Evolutionary conservation across 92 coral and sea anemone genomes (phyloP).

Genomic region (Epizoanthus ramosus): DNA sequence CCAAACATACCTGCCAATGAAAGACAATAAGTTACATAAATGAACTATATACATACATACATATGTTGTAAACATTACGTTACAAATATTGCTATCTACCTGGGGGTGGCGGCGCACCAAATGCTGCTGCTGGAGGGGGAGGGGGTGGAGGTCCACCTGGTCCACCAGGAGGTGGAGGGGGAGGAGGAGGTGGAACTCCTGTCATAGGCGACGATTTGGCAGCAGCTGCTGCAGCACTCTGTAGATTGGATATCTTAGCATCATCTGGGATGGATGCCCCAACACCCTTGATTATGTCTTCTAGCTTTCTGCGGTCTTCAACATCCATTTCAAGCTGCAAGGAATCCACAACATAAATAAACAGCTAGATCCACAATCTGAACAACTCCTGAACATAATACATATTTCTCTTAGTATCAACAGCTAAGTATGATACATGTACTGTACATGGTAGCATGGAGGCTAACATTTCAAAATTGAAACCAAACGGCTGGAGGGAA

Average conservation of each 20-base stretch:
- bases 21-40: too few species aligned
- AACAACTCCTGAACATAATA: too few species aligned
- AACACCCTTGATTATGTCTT: conserved; percentile 89
- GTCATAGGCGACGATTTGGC: conserved; percentile 82
- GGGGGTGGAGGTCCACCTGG: conserved; percentile 68
- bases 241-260: conserved; percentile 84
- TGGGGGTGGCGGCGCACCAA: conserved; percentile 82
- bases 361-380: background rate
- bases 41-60: too few species aligned
- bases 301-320: conserved; percentile 75
- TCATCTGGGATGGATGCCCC: conserved; percentile 96
- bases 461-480: too few species aligned
- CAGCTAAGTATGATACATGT: too few species aligned
- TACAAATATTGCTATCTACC: conserved; percentile 43
- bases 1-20: too few species aligned
- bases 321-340: conserved; percentile 82
- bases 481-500: too few species aligned
- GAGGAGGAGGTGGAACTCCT: conserved; percentile 88
- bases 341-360: background rate
- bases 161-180: conserved; percentile 88
- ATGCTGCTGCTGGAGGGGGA: conserved; percentile 90
- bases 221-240: conserved; percentile 72
- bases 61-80: too few species aligned
- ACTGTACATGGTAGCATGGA: too few species aligned
- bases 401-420: too few species aligned